phyloP scores from a whole-genome alignment of 2,888 invertebrate genomes.

The Anaspis maculata region DNA sequence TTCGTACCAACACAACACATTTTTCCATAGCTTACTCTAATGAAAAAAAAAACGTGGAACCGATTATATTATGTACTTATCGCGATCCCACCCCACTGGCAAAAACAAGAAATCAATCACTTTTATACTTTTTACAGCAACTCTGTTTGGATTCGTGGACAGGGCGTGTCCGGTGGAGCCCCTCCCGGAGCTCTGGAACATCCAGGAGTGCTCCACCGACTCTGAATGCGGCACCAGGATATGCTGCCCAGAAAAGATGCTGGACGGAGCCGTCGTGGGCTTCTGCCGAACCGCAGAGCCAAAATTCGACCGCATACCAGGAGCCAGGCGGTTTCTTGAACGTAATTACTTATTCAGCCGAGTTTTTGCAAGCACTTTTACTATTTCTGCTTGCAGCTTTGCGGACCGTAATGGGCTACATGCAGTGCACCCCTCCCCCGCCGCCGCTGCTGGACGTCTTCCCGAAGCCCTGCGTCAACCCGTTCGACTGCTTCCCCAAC shows the following conservation, averaged over 20 bases:
- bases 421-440: slow-evolving; percentile 64
- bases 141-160: slow-evolving; percentile 59
- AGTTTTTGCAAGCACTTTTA: not conserved
- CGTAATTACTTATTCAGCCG: slow-evolving; percentile 38
- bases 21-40: no score
- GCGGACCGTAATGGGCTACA: slow-evolving; percentile 48
- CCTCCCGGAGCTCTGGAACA: slow-evolving; percentile 61
- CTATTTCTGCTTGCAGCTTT: slow-evolving; percentile 28
- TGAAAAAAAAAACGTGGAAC: no score
- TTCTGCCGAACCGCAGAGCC: slow-evolving; percentile 66
- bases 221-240: slow-evolving; percentile 67
- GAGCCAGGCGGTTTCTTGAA: slow-evolving; percentile 54
- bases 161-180: slow-evolving; percentile 61
- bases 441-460: slow-evolving; percentile 62
- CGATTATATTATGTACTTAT: no score
- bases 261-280: slow-evolving; percentile 45
- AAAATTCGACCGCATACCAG: slow-evolving; percentile 54
- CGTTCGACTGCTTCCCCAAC: slow-evolving; percentile 71
- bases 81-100: no score
- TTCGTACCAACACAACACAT: no score
- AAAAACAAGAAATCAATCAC: no score
- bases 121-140: slow-evolving; percentile 48
- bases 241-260: slow-evolving; percentile 58
- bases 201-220: slow-evolving; percentile 59
- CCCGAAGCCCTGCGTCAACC: slow-evolving; percentile 61